Percentiles rank a stretch among this genome's conserved stretches.
phyloP scores from a whole-genome alignment of 2,797 vertebrate species.

The Onychomys leucogaster region DNA sequence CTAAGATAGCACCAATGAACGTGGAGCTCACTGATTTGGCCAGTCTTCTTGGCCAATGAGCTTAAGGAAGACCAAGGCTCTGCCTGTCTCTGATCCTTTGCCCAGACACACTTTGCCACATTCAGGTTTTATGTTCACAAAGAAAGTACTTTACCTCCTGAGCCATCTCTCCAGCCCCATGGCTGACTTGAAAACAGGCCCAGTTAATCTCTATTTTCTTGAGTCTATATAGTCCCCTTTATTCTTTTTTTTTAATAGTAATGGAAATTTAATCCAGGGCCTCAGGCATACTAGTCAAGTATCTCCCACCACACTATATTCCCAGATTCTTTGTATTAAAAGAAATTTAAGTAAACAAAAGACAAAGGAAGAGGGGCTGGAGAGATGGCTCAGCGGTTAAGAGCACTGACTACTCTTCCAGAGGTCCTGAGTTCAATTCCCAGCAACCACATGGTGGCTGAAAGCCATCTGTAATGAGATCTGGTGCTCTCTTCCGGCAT shows the following conservation, averaged over 20 bases:
- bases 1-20: background rate
- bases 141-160: background rate
- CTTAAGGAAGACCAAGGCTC: background rate
- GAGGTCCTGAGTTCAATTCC: no score
- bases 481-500: no score
- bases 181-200: background rate
- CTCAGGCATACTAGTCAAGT: background rate
- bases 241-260: background rate
- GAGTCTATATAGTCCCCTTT: conserved; percentile 23
- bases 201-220: conserved; percentile 16
- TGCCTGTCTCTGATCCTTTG: background rate
- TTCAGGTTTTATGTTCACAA: background rate
- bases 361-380: background rate
- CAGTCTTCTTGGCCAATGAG: background rate
- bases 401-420: no score
- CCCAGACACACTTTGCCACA: background rate
- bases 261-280: background rate
- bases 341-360: conserved; percentile 42
- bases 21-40: background rate
- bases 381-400: no score
- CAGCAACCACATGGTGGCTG: no score
- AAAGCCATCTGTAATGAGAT: no score
- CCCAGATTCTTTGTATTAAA: background rate
- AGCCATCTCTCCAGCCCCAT: background rate
- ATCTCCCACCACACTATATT: background rate